Evolutionary conservation across 2,888 invertebrate species (phyloP).

Genomic region (Cerastis rubricosa): DNA sequence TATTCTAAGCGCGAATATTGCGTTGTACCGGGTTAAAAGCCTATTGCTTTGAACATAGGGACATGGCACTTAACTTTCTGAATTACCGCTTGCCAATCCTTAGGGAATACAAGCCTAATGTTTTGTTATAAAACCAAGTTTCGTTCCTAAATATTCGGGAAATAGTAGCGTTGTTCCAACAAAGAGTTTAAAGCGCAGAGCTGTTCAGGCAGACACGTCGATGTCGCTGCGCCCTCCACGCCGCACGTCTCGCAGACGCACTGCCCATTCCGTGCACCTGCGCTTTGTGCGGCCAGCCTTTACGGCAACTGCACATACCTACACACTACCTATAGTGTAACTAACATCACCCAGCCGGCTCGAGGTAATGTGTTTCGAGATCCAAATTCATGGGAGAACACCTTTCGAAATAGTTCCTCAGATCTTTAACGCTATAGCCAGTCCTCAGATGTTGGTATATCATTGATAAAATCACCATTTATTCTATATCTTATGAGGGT

Average conservation of each 20-base stretch:
- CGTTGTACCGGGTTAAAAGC: background rate
- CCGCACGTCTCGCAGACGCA: conserved; percentile 46
- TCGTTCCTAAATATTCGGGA: conserved; percentile 11
- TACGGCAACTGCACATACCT: conserved; percentile 40
- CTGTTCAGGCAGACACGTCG: conserved; percentile 47
- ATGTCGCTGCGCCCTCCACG: conserved; percentile 46
- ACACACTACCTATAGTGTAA: conserved; percentile 20
- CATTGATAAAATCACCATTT: background rate
- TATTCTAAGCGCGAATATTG: background rate
- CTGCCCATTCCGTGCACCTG: conserved; percentile 59
- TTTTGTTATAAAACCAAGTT: background rate
- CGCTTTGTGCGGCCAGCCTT: conserved; percentile 50
- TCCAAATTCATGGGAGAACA: conserved; percentile 22
- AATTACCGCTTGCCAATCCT: background rate
- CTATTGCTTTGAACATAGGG: background rate
- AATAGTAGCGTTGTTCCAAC: conserved; percentile 28
- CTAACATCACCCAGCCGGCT: conserved; percentile 32
- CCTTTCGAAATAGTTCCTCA: conserved; percentile 7
- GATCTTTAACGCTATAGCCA: background rate
- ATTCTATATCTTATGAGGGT: background rate
- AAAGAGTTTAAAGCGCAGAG: conserved; percentile 33
- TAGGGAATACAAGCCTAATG: background rate
- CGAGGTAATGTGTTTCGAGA: conserved; percentile 29
- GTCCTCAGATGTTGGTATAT: background rate
- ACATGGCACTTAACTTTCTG: background rate